Evolutionary conservation across 2,888 invertebrate species (phyloP).

Genomic region (Lasioglossum lativentre): DNA sequence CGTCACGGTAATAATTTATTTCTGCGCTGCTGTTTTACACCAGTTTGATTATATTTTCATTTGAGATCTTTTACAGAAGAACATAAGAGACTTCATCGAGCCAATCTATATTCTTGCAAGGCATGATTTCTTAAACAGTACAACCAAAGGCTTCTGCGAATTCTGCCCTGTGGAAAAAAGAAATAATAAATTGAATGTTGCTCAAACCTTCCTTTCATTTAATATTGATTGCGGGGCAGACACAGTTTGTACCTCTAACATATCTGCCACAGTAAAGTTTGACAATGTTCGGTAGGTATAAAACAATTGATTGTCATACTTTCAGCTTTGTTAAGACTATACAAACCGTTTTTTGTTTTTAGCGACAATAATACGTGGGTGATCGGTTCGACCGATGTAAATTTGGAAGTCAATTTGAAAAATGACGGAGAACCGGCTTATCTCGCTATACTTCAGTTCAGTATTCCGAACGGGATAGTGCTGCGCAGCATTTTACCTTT

Average conservation of each 20-base stretch:
- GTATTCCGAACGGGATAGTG: conserved; percentile 69
- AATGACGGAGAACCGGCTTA: conserved; percentile 78
- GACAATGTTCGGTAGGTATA: conserved; percentile 41
- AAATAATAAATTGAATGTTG: conserved; percentile 43
- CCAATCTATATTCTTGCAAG: conserved; percentile 68
- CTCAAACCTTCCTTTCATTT: conserved; percentile 68
- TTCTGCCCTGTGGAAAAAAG: conserved; percentile 71
- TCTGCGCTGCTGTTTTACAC: background rate
- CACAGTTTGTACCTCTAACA: conserved; percentile 71
- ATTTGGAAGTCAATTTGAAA: conserved; percentile 65
- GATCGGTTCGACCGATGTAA: conserved; percentile 77
- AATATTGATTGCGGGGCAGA: conserved; percentile 77
- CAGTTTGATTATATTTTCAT: background rate
- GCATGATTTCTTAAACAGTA: conserved; percentile 58
- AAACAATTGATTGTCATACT: background rate
- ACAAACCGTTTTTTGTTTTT: background rate
- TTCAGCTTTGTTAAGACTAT: background rate
- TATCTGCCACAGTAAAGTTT: conserved; percentile 57
- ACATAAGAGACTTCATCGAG: conserved; percentile 70
- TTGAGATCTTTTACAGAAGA: conserved; percentile 52
- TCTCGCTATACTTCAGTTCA: conserved; percentile 66
- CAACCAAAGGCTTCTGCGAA: conserved; percentile 49
- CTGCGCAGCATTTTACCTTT: conserved; percentile 73
- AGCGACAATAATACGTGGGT: conserved; percentile 73
- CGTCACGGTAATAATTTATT: conserved; percentile 52